A percentile compares a stretch with the other conserved stretches of the same genome.
phyloP scores from a whole-genome alignment of 2,113 vertebrate genomes.

The Cyprinodon brontotheroides region DNA sequence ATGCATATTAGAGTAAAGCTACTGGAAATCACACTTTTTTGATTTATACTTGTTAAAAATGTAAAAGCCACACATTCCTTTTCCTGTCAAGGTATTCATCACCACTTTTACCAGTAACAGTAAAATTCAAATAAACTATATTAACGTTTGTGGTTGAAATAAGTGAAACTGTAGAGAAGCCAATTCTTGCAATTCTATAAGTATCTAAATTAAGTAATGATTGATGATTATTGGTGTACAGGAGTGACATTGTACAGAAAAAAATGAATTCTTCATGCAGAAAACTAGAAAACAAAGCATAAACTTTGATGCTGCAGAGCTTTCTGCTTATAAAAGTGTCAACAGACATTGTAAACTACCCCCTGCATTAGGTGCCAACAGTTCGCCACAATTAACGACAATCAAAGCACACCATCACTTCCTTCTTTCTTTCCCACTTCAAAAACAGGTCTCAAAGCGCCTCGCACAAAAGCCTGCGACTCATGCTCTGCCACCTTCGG shows the following conservation, averaged over 20 bases:
- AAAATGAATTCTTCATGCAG: background rate
- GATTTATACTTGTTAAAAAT: background rate
- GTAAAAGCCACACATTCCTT: background rate
- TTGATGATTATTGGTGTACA: too few relatives aligned
- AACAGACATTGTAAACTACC: background rate
- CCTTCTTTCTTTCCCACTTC: conserved; percentile 17
- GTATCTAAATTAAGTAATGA: background rate
- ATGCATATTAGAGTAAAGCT: background rate
- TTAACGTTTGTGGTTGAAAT: background rate
- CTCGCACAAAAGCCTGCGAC: conserved; percentile 38
- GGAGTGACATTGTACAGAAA: background rate
- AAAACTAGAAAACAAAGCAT: background rate
- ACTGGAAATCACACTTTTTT: background rate
- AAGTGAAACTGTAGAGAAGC: background rate
- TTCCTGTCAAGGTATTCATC: background rate
- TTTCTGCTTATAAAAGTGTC: background rate
- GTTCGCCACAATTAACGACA: background rate
- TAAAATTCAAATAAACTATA: background rate
- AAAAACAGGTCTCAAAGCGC: conserved; percentile 27
- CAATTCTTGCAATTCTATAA: background rate
- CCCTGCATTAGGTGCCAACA: background rate
- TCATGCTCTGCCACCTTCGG: conserved; percentile 18
- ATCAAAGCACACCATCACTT: conserved; percentile 15
- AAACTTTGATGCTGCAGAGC: background rate
- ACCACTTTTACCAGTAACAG: background rate